A percentile compares a stretch with the other conserved stretches of the same genome.
Conservation (phyloP, 1,140 invertebrate species). For the Aphelenchoides fujianensis region DNA sequence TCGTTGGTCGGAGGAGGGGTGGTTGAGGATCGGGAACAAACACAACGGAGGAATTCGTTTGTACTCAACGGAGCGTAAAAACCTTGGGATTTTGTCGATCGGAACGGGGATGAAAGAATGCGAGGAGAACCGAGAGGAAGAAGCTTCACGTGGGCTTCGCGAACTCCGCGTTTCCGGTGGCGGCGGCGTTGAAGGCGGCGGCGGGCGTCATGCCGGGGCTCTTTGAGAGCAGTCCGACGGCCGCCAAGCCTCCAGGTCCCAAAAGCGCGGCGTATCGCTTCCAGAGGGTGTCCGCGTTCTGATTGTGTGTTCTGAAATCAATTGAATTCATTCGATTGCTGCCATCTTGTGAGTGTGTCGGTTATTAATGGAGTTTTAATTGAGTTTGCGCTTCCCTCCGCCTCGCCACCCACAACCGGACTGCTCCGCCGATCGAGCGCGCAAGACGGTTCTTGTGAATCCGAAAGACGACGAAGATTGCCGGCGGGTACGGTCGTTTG, state of each 20-base stretch:
- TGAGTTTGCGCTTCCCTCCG: neutral
- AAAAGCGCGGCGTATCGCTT: constrained; percentile 46
- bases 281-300: constrained; percentile 46
- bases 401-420: neutral
- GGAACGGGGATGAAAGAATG: neutral
- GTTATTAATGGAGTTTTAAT: constrained; percentile 13
- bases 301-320: constrained; percentile 22
- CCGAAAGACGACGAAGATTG: neutral
- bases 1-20: no score
- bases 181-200: constrained; percentile 4
- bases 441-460: neutral
- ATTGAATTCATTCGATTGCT: neutral
- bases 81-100: neutral
- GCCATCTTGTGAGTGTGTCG: neutral
- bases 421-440: neutral
- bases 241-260: constrained; percentile 47
- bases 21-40: neutral
- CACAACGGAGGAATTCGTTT: neutral
- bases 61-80: neutral
- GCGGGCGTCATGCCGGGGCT: neutral
- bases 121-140: neutral
- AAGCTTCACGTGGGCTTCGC: constrained; percentile 14
- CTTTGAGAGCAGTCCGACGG: constrained; percentile 39
- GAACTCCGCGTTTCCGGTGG: neutral
- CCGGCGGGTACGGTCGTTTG: neutral